These are phyloP conservation scores for Chelidonichthys spinosus DNA, from an alignment of 2,797 vertebrate species.

Conservation along the genomic window DNA sequence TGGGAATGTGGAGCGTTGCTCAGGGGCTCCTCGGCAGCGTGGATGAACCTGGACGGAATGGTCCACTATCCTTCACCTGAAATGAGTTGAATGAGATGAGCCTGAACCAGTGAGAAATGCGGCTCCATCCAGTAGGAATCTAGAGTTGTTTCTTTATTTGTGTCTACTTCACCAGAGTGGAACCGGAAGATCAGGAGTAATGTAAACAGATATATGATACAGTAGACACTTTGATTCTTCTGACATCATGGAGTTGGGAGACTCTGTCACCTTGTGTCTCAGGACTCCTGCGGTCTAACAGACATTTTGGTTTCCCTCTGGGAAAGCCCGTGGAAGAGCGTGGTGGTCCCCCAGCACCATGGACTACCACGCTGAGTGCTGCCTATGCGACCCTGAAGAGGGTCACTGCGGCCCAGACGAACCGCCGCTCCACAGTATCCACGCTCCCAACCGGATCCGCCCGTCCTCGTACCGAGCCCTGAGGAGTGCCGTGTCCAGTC, in stretches of 20 bases:
- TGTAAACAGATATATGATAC: neutral
- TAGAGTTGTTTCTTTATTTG: neutral
- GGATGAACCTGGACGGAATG: neutral
- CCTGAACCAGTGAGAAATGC: neutral
- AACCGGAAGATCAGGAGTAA: neutral
- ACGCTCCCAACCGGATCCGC: slow-evolving; percentile 85
- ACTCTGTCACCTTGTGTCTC: neutral
- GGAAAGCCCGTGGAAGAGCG: slow-evolving; percentile 9
- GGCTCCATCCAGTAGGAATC: neutral
- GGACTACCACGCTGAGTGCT: slow-evolving; percentile 79
- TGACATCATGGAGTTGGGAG: slow-evolving; percentile 27
- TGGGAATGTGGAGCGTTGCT: neutral
- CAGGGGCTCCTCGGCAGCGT: neutral
- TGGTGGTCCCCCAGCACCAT: slow-evolving; percentile 40
- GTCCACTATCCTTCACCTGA: neutral
- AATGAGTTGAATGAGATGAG: neutral
- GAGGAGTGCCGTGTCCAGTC: slow-evolving; percentile 92
- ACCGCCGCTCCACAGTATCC: slow-evolving; percentile 77
- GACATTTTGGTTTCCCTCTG: slow-evolving; percentile 2
- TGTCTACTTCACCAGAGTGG: neutral
- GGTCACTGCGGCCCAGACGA: slow-evolving; percentile 74
- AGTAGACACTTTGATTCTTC: neutral
- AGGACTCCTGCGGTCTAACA: slow-evolving; percentile 53
- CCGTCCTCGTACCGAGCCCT: slow-evolving; percentile 93
- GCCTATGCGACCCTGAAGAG: slow-evolving; percentile 66